These are phyloP conservation scores for Brachyalestes nurse DNA, from an alignment of 2,797 vertebrate genomes.

Conservation along the genomic window DNA sequence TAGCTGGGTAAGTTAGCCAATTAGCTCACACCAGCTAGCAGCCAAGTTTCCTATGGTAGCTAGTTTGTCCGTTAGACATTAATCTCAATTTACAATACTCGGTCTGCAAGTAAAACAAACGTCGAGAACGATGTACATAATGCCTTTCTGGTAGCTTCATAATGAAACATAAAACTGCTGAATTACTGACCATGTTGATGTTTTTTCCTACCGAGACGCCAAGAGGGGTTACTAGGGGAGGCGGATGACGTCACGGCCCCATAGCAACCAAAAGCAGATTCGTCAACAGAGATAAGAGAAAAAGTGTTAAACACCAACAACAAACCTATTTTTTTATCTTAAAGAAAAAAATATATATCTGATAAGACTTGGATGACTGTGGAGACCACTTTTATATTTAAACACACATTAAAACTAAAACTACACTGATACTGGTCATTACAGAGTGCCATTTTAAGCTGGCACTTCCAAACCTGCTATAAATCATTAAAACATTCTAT, in stretches of 20 bases:
- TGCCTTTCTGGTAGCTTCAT: neutral
- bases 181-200: conserved; percentile 82
- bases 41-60: neutral
- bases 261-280: neutral
- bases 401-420: too few relatives aligned
- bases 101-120: neutral
- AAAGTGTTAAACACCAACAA: neutral
- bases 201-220: conserved; percentile 77
- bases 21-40: conserved; percentile 51
- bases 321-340: too few relatives aligned
- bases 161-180: conserved; percentile 5
- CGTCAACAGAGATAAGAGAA: neutral
- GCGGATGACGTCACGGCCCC: conserved; percentile 46
- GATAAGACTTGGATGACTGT: too few relatives aligned
- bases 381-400: too few relatives aligned
- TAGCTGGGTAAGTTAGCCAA: conserved; percentile 67
- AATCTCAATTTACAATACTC: neutral
- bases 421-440: too few relatives aligned
- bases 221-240: conserved; percentile 77
- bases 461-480: too few relatives aligned
- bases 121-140: too few relatives aligned
- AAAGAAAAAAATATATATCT: too few relatives aligned
- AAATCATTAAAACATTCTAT: too few relatives aligned
- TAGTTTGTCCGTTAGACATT: neutral
- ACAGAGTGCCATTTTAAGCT: too few relatives aligned